Base-by-base conservation (phyloP, 2,113 vertebrate genomes). In the Pandion haliaetus region DNA sequence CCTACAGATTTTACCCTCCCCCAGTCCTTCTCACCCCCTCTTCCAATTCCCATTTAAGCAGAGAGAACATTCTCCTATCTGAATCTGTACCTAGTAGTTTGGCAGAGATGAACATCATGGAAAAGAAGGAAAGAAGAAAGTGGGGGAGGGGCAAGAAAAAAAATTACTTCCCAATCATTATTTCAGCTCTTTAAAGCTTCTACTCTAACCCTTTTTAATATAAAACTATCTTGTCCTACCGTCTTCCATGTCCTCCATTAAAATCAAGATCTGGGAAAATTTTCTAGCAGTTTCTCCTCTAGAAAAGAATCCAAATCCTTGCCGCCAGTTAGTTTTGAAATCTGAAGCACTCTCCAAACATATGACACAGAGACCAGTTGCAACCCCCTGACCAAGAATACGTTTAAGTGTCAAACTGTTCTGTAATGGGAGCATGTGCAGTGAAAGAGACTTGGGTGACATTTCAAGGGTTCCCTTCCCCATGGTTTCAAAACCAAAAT, bases 1-100 rank as follows among this genome's bases (percentile, higher is more conserved):
- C 61, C 81, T 52, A 93, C 84, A 92, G 70, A 89, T 94, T 89
- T 82, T 89, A 89, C 77, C 73, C 89, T 95, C 89, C 73, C 66
- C 84, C 84, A 87, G 49, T 89, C 74, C 84, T 82, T 76, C 62
- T 85, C 84, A 74, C 62, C 59, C 76, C 76, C 47, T 80, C 67
- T 71, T 61, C 50, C 29, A 76, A 72, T 45, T 86, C 79, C 77
- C 40, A 76, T 90, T 88, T 87, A 82, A 82, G 54, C 62, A 38
- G 55, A 62, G 32, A 83, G n/a, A 63, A 89, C 3, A 2, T 65
- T 92, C 54, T 92, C 28, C 90, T 81, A 14, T 65, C 19, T 70
- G 50, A 88, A 88, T 79, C 52, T 4, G 0, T 70, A 92, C 58
- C 70, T 72, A 54, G 20, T 19, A 87, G 70, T 63, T 84, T 69